Base-by-base conservation (phyloP, 2,797 vertebrate species). In the Neopelma chrysocephalum region DNA sequence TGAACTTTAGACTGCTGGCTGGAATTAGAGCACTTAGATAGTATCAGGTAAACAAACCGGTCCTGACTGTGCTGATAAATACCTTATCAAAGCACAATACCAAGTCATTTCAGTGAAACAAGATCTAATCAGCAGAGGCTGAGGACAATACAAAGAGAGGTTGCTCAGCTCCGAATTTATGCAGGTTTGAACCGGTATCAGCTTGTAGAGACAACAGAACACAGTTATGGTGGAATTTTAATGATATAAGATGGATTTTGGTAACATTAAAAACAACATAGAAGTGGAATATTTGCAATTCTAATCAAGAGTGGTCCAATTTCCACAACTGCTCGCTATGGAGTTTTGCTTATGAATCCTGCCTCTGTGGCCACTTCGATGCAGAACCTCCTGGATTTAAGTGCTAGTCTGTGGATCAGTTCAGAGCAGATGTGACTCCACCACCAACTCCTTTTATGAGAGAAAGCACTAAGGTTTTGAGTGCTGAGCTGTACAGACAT, bases 81-180 rank as follows among this genome's bases (percentile, higher is more conserved):
- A 70, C 70, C 89, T 93, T 70, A 93, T 84, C 77, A 94, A 80
- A 91, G 83, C 66, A 95, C 69, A 94, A 87, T 60, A 91, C 64
- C 42, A 82, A 96, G 84, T 60, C 19, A 75, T 61, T 96, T 88
- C 68, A 93, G 60, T 7, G 21, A 83, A 91, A 91, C 60, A 77
- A 82, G 87, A 90, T 86, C 83, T 90, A 83, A 90, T 92, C 93
- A 89, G 81, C 31, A 68, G 60, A 89, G 66, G n/a, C 29, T 79
- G 54, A 76, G 73, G 82, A 93, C 71, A 78, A 70, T 25, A 78
- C 57, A 80, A 92, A 80, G 25, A 47, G 54, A 92, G 50, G 15
- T 38, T 56, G 73, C 66, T 81, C 78, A 61, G 48, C 53, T 75
- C 48, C 3, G 3, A 90, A 77, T 57, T 84, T 76, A 89, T 4